phyloP scores from a whole-genome alignment of 2,888 invertebrate species.

The Eupithecia subumbrata region DNA sequence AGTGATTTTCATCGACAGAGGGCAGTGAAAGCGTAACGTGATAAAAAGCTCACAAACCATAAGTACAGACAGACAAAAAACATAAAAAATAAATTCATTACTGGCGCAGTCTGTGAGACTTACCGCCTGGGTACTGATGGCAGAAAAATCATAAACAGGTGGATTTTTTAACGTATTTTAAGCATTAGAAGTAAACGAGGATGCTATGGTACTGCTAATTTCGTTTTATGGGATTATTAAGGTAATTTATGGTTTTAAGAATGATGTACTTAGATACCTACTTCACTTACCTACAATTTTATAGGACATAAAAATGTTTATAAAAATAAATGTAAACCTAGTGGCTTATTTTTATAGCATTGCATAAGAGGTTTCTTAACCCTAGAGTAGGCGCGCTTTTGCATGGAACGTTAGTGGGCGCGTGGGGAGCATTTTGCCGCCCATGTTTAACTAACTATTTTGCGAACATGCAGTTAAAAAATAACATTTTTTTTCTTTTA shows the following conservation, averaged over 20 bases:
- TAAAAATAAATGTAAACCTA: no score
- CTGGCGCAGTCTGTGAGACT: slow-evolving; percentile 51
- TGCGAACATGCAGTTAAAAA: no score
- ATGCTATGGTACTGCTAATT: background rate
- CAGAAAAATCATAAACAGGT: slow-evolving; percentile 23
- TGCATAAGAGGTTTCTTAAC: no score
- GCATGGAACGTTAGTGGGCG: no score
- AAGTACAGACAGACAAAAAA: slow-evolving; percentile 56
- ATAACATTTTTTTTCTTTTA: no score
- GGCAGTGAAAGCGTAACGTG: slow-evolving; percentile 49
- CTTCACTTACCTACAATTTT: no score
- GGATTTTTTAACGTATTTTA: background rate
- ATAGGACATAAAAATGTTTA: no score
- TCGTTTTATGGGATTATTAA: background rate
- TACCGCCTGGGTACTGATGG: slow-evolving; percentile 49
- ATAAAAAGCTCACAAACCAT: slow-evolving; percentile 51
- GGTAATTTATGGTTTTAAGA: background rate
- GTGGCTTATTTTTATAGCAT: no score
- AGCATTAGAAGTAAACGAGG: background rate
- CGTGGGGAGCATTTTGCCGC: no score
- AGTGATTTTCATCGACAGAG: slow-evolving; percentile 24
- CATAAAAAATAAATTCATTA: slow-evolving; percentile 58
- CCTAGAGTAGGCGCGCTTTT: no score
- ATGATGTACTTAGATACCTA: background rate
- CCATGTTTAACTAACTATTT: no score